Conservation (phyloP, 2,113 vertebrate genomes). For the Plectropomus leopardus region DNA sequence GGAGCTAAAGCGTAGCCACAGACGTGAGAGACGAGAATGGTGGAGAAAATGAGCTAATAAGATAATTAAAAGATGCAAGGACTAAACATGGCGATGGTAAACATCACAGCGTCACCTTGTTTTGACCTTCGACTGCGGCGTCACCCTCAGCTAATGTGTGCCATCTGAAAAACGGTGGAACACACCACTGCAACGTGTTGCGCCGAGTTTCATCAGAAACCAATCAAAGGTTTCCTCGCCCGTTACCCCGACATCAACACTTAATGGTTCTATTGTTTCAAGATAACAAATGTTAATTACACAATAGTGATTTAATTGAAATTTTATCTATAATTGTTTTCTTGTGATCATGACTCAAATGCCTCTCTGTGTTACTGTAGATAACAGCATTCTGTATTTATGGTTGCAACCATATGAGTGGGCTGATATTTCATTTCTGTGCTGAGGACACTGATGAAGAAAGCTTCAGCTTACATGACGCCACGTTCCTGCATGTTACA, state of each 20-base stretch:
- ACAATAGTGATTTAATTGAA: not conserved
- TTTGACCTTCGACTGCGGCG: not conserved
- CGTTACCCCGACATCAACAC: not conserved
- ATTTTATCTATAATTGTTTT: not conserved
- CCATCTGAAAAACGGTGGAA: not conserved
- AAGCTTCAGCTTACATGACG: not conserved
- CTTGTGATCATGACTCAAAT: not conserved
- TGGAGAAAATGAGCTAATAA: not conserved
- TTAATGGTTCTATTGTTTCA: not conserved
- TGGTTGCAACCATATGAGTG: too few species aligned
- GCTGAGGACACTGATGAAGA: not conserved
- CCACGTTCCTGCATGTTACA: not conserved
- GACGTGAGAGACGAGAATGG: not conserved
- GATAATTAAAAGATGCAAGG: constrained; percentile 60
- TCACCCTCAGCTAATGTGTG: not conserved
- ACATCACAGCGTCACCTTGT: not conserved
- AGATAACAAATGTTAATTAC: not conserved
- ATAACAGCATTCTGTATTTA: too few species aligned
- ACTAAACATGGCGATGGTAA: not conserved
- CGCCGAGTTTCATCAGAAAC: constrained; percentile 8
- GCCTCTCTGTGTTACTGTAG: not conserved
- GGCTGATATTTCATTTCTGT: too few species aligned
- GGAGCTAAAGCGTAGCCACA: not conserved
- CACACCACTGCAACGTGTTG: not conserved
- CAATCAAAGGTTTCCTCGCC: not conserved